A percentile compares a stretch with the other conserved stretches of the same genome.
Evolutionary conservation across 2,113 vertebrate species (phyloP).

Genomic region (Larimichthys polyactis): DNA sequence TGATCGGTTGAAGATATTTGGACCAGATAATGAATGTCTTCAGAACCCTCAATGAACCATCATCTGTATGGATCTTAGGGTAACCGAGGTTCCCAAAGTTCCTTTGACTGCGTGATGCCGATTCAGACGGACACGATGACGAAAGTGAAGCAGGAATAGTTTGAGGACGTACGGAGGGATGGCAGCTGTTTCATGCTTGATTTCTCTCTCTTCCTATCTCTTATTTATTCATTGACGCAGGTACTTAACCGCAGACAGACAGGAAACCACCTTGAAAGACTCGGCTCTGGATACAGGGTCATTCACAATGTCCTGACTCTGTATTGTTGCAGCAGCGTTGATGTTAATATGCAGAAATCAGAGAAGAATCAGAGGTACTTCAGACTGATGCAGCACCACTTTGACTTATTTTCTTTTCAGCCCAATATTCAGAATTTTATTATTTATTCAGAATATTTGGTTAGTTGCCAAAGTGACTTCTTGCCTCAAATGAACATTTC

Average conservation of each 20-base stretch:
- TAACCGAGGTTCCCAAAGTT: background rate
- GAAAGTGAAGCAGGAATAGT: slow-evolving; percentile 27
- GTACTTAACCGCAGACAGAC: background rate
- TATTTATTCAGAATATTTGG: background rate
- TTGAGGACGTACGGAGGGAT: slow-evolving; percentile 5
- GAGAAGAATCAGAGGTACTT: background rate
- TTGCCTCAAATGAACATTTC: background rate
- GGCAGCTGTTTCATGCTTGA: slow-evolving; percentile 22
- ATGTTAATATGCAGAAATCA: background rate
- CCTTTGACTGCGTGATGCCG: slow-evolving; percentile 3
- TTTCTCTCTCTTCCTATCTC: slow-evolving; percentile 9
- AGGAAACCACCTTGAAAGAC: background rate
- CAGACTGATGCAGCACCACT: background rate
- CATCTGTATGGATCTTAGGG: background rate
- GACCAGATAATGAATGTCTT: background rate
- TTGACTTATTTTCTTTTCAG: background rate
- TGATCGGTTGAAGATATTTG: background rate
- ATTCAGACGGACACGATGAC: slow-evolving; percentile 44
- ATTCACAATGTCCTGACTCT: background rate
- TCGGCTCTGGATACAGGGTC: background rate
- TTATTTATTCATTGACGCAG: slow-evolving; percentile 26
- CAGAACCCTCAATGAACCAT: background rate
- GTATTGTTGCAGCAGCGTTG: background rate
- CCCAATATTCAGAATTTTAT: background rate
- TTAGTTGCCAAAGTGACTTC: background rate